phyloP scores from a whole-genome alignment of 2,113 vertebrate species.

The Platichthys flesus region DNA sequence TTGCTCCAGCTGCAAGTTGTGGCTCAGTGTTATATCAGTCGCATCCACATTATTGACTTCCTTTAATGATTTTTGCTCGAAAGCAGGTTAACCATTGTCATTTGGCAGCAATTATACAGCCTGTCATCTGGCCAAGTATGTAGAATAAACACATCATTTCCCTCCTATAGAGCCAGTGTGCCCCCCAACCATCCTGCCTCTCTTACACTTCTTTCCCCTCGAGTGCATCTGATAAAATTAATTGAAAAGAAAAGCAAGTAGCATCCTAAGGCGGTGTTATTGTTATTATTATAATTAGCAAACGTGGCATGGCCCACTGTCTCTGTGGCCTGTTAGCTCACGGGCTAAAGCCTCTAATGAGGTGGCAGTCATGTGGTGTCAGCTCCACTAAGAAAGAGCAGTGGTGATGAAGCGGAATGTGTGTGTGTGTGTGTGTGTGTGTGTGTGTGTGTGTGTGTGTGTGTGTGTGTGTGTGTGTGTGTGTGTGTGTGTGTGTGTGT shows the following conservation, averaged over 20 bases:
- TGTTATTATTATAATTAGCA: slow-evolving; percentile 83
- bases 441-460: not conserved
- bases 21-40: slow-evolving; percentile 28
- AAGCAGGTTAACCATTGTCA: slow-evolving; percentile 51
- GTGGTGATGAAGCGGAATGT: slow-evolving; percentile 68
- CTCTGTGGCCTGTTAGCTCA: slow-evolving; percentile 77
- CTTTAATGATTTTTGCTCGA: slow-evolving; percentile 44
- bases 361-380: slow-evolving; percentile 79
- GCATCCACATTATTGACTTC: slow-evolving; percentile 31
- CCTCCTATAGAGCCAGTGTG: slow-evolving; percentile 59
- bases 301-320: slow-evolving; percentile 70
- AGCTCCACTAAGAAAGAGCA: slow-evolving; percentile 68
- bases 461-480: slow-evolving; percentile 5
- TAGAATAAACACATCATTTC: slow-evolving; percentile 74
- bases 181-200: not conserved
- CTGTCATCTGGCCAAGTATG: slow-evolving; percentile 65
- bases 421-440: slow-evolving; percentile 1
- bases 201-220: slow-evolving; percentile 55
- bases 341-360: slow-evolving; percentile 79
- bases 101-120: slow-evolving; percentile 53
- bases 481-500: not conserved
- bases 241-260: slow-evolving; percentile 82
- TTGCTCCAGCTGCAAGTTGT: slow-evolving; percentile 10
- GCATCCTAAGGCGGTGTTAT: slow-evolving; percentile 78
- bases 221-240: slow-evolving; percentile 80